A percentile compares a stretch with the other conserved stretches of the same genome.
phyloP scores from a whole-genome alignment of 2,113 vertebrate species.

The Hippocampus guttulatus region DNA sequence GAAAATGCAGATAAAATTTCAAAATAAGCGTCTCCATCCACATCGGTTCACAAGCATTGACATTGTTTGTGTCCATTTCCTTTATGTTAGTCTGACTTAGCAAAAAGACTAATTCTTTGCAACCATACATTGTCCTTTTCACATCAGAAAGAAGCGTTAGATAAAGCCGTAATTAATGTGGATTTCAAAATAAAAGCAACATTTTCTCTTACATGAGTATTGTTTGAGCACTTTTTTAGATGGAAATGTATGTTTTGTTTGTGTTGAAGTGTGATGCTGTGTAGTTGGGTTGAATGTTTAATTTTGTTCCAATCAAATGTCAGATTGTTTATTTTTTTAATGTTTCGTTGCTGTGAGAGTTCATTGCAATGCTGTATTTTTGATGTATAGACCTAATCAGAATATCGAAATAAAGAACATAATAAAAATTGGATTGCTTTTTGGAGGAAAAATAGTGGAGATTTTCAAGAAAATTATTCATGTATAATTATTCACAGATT shows the following conservation, averaged over 20 bases:
- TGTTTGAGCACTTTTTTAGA: neutral
- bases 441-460: no score
- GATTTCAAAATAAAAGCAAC: neutral
- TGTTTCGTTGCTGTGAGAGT: conserved; percentile 71
- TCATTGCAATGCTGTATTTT: conserved; percentile 41
- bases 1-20: neutral
- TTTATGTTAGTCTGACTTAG: neutral
- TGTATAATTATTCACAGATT: no score
- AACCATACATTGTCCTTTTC: neutral
- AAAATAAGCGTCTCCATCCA: neutral
- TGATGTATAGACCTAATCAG: conserved; percentile 69
- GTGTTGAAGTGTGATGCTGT: neutral
- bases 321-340: neutral
- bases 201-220: neutral
- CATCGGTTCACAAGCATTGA: neutral
- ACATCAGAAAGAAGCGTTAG: neutral
- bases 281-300: neutral
- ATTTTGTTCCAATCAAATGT: conserved; percentile 2
- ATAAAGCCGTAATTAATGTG: neutral
- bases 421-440: no score
- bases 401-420: conserved; percentile 46
- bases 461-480: no score
- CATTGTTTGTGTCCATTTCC: neutral
- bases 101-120: neutral
- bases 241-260: neutral